Evolutionary conservation across 2,797 vertebrate genomes (phyloP).

Genomic region (Gadopsis bispinosus): DNA sequence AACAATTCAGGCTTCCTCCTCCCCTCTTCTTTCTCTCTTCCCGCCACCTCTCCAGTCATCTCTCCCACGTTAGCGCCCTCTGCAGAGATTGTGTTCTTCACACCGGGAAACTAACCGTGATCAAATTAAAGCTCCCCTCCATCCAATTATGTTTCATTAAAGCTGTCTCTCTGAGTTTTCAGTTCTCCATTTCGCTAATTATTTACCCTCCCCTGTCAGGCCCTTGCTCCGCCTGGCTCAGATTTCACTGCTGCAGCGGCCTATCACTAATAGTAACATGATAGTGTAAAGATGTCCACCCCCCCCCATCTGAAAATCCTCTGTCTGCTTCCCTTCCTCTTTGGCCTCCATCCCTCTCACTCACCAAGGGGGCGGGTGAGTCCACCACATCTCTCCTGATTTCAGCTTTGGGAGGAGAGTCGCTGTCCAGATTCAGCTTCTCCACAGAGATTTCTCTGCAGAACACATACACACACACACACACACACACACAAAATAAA

Average conservation of each 20-base stretch:
- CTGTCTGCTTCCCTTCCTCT: slow-evolving; percentile 20
- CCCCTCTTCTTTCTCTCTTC: background rate
- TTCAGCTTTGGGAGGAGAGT: slow-evolving; percentile 73
- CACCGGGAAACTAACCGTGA: slow-evolving; percentile 48
- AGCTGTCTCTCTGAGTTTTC: slow-evolving; percentile 39
- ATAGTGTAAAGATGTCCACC: slow-evolving; percentile 46
- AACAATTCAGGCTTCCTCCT: too few species aligned
- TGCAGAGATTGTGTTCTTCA: slow-evolving; percentile 32
- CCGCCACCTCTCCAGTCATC: background rate
- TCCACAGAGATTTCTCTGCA: slow-evolving; percentile 85
- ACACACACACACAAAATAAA: slow-evolving; percentile 17
- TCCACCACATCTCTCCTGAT: slow-evolving; percentile 66
- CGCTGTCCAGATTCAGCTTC: slow-evolving; percentile 82
- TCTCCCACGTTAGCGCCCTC: slow-evolving; percentile 11
- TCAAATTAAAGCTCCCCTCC: slow-evolving; percentile 60
- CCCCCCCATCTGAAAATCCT: slow-evolving; percentile 24
- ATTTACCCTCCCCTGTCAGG: slow-evolving; percentile 10
- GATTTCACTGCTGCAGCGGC: slow-evolving; percentile 38
- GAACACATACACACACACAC: slow-evolving; percentile 14
- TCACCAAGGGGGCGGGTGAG: slow-evolving; percentile 59
- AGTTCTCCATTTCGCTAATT: slow-evolving; percentile 36
- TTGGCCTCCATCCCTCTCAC: slow-evolving; percentile 28
- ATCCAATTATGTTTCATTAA: slow-evolving; percentile 69
- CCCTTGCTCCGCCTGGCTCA: slow-evolving; percentile 11
- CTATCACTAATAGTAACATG: slow-evolving; percentile 59